Evolutionary conservation across 2,797 vertebrate species (phyloP), one percentile per base, ranked within the genome.

Genomic region (Epinephelus awoara): DNA sequence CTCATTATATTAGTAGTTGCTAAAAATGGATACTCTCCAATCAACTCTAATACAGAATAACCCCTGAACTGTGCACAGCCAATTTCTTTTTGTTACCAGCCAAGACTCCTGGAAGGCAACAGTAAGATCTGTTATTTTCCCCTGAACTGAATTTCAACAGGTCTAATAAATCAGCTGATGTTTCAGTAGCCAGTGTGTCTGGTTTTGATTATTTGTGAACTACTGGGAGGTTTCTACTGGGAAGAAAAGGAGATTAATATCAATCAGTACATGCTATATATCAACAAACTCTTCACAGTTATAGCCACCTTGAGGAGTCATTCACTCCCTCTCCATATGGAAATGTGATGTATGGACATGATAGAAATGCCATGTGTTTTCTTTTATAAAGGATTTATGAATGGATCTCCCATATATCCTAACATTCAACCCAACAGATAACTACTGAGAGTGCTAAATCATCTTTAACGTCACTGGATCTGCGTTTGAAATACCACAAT

Each of bases 391-490:
- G 15, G 23, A 46, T 29, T 46, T 2, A 38, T 44, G n/a, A 51
- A 46, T 34, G 18, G 25, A 10, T 62, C 38, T 7, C 19, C 40
- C 13, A 13, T 64, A 0, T 25, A 5, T 44, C 6, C 27, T 64
- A 0, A 34, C 15, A 18, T 76, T 66, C 6, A 54, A 64, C 67
- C 54, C 85, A 72, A 67, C 87, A 99, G 98, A 97, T 99, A 91
- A 96, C 95, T 34, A 96, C 96, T 12, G 97, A 98, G 92, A 94
- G 91, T 7, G 95, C 95, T 47, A 96, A 96, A 56, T 94, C 95
- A 0, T 91, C 93, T 65, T 74, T 92, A 21, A 72, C 80, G 6
- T 89, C 95, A 18, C 89, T 94, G 59, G 93, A 94, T 19, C 90
- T 96, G 21, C 95, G 81, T 75, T 86, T 89, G 21, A 95, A 79